These are phyloP conservation scores for Alligator sinensis DNA, from an alignment of 2,113 vertebrate species.

Conservation along the genomic window DNA sequence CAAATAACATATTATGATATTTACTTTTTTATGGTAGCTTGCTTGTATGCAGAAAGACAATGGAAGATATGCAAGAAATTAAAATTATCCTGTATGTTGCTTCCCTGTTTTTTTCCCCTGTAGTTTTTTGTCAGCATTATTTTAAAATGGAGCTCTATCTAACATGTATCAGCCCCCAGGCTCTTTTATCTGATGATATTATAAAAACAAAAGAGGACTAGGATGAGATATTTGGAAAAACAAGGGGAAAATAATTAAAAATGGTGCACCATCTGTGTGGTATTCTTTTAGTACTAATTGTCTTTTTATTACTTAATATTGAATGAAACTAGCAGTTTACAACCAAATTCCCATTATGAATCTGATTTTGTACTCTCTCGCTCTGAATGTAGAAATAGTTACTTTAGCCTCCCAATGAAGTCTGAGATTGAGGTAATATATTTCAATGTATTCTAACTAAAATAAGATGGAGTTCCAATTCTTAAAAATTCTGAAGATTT, in stretches of 20 bases:
- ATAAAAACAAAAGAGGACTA: not conserved
- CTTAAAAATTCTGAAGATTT: too few relatives aligned
- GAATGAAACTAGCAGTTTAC: not conserved
- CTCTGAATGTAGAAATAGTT: not conserved
- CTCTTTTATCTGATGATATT: not conserved
- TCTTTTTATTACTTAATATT: not conserved
- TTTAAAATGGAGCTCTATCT: not conserved
- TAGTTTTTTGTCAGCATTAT: rapidly evolving
- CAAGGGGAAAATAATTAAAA: not conserved
- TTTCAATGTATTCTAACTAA: too few relatives aligned
- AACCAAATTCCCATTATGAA: not conserved
- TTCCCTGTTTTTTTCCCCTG: not conserved
- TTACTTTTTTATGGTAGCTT: not conserved
- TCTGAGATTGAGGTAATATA: too few relatives aligned
- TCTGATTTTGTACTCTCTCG: not conserved
- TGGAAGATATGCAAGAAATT: not conserved
- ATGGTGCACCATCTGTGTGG: not conserved
- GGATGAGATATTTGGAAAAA: not conserved
- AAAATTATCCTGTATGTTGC: not conserved
- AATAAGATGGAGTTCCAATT: too few relatives aligned
- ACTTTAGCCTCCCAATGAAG: not conserved
- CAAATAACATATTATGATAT: not conserved
- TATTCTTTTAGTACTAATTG: not conserved
- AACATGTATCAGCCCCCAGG: not conserved
- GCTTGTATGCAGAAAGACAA: not conserved